Conservation (phyloP, 2,113 vertebrate genomes). For the Atlantisia rogersi region DNA sequence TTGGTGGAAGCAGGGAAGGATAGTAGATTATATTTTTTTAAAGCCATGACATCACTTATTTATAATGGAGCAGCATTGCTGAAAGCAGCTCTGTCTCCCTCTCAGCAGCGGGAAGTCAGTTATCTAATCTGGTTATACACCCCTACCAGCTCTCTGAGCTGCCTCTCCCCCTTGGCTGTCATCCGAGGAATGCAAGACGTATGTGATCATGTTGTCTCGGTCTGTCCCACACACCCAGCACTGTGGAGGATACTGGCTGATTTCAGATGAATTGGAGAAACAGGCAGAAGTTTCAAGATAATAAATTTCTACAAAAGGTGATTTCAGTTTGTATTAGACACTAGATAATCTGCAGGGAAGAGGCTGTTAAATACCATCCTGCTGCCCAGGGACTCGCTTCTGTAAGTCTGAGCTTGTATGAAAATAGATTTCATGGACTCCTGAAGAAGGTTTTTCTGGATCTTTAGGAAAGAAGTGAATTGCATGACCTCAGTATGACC, state of each 20-base stretch:
- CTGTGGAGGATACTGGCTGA: neutral
- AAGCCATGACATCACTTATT: neutral
- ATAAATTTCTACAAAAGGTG: neutral
- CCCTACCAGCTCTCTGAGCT: neutral
- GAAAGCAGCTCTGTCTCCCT: neutral
- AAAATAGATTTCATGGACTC: neutral
- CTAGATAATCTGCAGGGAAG: neutral
- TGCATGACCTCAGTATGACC: neutral
- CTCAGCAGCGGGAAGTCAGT: neutral
- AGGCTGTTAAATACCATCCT: neutral
- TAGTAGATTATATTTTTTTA: neutral
- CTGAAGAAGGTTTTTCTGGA: neutral
- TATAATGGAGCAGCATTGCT: neutral
- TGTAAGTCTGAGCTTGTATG: neutral
- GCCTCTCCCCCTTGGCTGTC: neutral
- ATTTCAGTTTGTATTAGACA: neutral
- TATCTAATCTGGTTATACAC: neutral
- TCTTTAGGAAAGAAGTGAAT: constrained; percentile 26
- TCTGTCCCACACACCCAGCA: neutral
- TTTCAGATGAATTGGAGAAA: neutral
- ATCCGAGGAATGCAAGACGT: neutral
- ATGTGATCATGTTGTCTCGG: neutral
- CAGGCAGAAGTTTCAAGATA: neutral
- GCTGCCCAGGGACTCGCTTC: neutral
- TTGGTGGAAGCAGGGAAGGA: neutral